Conservation (phyloP, 2,113 vertebrate species). For the Craseonycteris thonglongyai region DNA sequence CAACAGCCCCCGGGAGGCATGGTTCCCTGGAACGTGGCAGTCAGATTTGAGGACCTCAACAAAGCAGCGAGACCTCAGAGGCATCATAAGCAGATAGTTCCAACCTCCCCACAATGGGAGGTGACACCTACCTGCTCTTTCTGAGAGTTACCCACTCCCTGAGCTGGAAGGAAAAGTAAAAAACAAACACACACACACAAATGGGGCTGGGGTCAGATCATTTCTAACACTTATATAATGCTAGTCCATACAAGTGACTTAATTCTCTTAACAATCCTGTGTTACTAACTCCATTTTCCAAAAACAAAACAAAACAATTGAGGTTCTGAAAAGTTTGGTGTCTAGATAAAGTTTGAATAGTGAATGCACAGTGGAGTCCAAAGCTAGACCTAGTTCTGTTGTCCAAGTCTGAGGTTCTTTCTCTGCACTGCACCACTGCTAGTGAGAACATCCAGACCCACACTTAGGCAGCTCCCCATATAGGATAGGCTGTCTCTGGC, state of each 20-base stretch:
- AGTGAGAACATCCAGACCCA: background rate
- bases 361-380: background rate
- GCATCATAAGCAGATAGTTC: background rate
- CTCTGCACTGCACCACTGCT: accelerated
- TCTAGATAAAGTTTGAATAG: too few relatives aligned
- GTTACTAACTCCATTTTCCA: background rate
- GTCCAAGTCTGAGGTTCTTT: accelerated
- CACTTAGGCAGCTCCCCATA: background rate
- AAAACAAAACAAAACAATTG: background rate
- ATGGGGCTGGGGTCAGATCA: too few relatives aligned
- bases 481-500: background rate
- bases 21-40: background rate
- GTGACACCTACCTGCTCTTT: background rate
- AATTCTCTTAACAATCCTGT: background rate
- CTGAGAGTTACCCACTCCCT: background rate
- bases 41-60: too few relatives aligned
- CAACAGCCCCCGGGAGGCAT: background rate
- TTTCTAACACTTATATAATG: too few relatives aligned
- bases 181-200: too few relatives aligned
- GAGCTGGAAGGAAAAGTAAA: background rate
- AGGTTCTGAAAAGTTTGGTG: background rate
- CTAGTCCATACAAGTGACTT: background rate
- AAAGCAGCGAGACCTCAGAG: background rate
- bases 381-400: accelerated
- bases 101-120: background rate